Conservation (phyloP, 2,888 invertebrate genomes). For the Cheilosia soror region DNA sequence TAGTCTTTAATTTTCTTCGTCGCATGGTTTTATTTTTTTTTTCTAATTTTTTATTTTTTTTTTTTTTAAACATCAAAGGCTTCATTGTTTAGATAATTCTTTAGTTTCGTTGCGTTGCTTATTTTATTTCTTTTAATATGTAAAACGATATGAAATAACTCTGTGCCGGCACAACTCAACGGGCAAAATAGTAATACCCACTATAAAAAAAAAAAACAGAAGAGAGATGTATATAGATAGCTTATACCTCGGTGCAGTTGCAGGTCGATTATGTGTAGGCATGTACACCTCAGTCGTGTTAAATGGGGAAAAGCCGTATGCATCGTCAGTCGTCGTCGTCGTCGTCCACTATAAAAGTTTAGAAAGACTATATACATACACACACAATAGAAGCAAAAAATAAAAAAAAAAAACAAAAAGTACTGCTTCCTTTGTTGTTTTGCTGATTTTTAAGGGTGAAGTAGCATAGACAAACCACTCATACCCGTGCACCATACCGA, state of each 20-base stretch:
- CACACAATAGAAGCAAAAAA: not conserved
- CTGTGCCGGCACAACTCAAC: constrained; percentile 5
- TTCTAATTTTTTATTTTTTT: constrained; percentile 1
- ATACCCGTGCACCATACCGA: not conserved
- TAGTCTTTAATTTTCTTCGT: constrained; percentile 46
- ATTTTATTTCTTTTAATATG: constrained; percentile 34
- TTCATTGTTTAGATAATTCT: constrained; percentile 58
- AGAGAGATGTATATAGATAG: constrained; percentile 4
- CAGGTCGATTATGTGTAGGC: constrained; percentile 12
- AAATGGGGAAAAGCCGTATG: not conserved
- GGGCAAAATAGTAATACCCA: constrained; percentile 12
- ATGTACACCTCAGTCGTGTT: constrained; percentile 3
- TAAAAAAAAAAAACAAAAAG: not conserved
- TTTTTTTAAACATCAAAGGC: constrained; percentile 50
- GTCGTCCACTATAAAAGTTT: not conserved
- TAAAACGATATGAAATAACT: constrained; percentile 38
- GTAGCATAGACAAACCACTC: not conserved
- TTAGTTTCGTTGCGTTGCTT: constrained; percentile 41
- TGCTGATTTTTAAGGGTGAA: constrained; percentile 3
- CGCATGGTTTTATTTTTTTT: constrained; percentile 10
- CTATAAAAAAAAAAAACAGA: not conserved
- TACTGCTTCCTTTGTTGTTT: not conserved
- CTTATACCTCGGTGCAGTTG: not conserved
- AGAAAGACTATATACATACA: not conserved
- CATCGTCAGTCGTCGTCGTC: not conserved